Base-by-base conservation (phyloP, 2,113 vertebrate species). In the Indri indri region DNA sequence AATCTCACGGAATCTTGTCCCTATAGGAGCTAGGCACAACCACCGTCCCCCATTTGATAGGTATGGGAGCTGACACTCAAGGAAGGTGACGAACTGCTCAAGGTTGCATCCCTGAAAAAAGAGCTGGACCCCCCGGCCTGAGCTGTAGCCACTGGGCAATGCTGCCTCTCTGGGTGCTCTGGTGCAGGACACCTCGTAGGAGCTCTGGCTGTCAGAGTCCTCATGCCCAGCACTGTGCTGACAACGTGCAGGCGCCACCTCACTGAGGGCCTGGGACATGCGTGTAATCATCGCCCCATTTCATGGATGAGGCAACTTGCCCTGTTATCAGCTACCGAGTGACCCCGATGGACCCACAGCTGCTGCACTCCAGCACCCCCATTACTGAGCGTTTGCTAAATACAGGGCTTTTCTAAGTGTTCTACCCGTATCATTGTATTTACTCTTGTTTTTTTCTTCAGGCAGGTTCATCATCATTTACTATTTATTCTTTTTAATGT, bases 351-450 rank as follows among this genome's bases (percentile, higher is more conserved):
- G 63, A 40, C 76, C 16, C 20, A 11, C 16, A 7, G 74, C 17
- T 23, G 11, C 32, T 12, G 77, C 40, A 16, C 30, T 4, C 91
- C 40, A 13, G 66, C 52, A 42, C 8, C 73, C 32, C 54, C 54
- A 22, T 4, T 22, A 3, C 11, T 34, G 59, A 6, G 27, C 0
- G 10, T 37, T 79, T 37, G 7, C 76, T 66, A 57, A 23, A 42
- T 17, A 8, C 45, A 65, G 54, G 47, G 32, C 37, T 88, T 65
- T 23, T 37, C 50, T 11, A 59, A 45, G 50, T 1, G 27, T 10
- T 8, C 18, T 8, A 2, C 14, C 47, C n/a, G 20, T 14, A 6
- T n/a, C 17, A 2, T 2, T 1, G 0, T 2, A 68, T 17, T 45
- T 2, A 0, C 54, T 66, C 34, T 37, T 32, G 17, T 25, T 42